phyloP scores from a whole-genome alignment of 1,140 invertebrate species.

The Oedothorax gibbosus region DNA sequence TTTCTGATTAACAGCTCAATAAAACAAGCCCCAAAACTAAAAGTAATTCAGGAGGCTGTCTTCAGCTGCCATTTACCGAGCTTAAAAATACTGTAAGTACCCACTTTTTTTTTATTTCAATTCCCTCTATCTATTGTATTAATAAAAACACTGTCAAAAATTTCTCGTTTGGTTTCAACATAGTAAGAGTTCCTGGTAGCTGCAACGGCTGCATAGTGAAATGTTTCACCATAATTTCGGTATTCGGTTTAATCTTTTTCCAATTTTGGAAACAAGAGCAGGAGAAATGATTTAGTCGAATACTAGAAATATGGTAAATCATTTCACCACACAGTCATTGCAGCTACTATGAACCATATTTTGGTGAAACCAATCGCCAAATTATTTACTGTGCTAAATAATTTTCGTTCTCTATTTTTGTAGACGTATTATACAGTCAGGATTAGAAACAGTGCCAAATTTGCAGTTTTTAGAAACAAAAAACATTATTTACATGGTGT shows the following conservation, averaged over 20 bases:
- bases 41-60: conserved; percentile 67
- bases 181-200: no score
- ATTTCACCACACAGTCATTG: no score
- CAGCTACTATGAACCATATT: no score
- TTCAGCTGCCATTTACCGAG: conserved; percentile 67
- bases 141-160: no score
- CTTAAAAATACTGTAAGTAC: conserved; percentile 72
- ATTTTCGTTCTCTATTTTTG: background rate
- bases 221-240: no score
- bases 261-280: no score
- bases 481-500: conserved; percentile 74
- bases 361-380: no score
- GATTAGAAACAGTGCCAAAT: conserved; percentile 71
- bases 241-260: no score
- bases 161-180: no score
- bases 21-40: conserved; percentile 71
- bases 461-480: conserved; percentile 69
- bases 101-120: conserved; percentile 42
- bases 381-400: background rate
- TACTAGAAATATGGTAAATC: background rate
- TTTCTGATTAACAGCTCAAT: conserved; percentile 70
- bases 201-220: no score
- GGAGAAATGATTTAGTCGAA: background rate
- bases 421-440: conserved; percentile 73
- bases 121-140: background rate